Base-by-base conservation (phyloP, 1,140 invertebrate genomes). In the Drosophila auraria region DNA sequence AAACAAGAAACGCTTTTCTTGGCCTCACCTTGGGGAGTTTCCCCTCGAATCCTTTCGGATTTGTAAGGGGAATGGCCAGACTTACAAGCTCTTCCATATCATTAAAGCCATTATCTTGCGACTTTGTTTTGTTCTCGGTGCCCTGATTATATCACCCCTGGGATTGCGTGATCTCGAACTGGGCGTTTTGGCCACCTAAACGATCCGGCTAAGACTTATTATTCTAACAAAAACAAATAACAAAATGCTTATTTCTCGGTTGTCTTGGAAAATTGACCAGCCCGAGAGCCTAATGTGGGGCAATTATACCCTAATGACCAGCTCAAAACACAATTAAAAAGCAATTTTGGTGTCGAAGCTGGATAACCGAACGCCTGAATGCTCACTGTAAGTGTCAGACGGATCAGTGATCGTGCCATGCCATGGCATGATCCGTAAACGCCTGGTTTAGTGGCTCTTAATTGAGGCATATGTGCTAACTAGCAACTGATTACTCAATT, bases 271-370 rank as follows among this genome's bases (percentile, higher is more conserved):
- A 64, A 64, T n/a, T 68, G 53, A 64, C 71, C 64, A 49, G 60
- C 74, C 36, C 12, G 12, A 12, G 33, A 53, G 51, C 27, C 53
- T 45, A 50, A 64, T 62, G 25, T 63, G 17, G 23, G 57, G 50
- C 56, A 74, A 80, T 84, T 80, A 84, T 71, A 49, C 49, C 45
- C 70, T 84, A 87, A 87, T 87, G 62, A 44, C 42, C 45, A 36
- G 15, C 44, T 61, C 44, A 64, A 70, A 87, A 89, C 53, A 64
- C 74, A 87, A 87, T 87, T 89, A 87, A 79, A 89, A 78, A 53
- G 56, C 72, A 61, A 89, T 87, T 89, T 73, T 45, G 63, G 53
- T 80, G 73, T 64, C 61, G 53, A 69, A 51, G 56, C 57, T 64
- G 64, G 53, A 60, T 54, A 69, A 60, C 40, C 25, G 9, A 59